Base-by-base conservation (phyloP, 92 coral and sea anemone species). In the Epizoanthus rinbou region DNA sequence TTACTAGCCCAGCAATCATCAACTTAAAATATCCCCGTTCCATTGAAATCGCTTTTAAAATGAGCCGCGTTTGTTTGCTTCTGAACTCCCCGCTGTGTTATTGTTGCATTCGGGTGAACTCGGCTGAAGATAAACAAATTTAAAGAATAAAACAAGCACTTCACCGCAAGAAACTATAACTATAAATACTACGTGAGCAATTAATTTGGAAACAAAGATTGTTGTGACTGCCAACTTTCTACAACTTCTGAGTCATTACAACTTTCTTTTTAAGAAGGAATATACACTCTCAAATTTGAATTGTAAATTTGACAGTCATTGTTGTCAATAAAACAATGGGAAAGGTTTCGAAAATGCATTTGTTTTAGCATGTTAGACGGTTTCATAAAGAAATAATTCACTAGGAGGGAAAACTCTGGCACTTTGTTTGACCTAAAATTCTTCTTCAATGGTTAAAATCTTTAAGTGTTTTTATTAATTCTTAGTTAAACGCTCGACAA, bases 231-330 rank as follows among this genome's bases (percentile, higher is more conserved):
- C 25, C 35, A 15, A 21, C 2, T 41, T 3, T 37, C 39, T 54
- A 37, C 6, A n/a, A 78, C n/a, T 41, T 9, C 43, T 78, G 57
- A 60, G 24, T 37, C 57, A 78, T 63, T 62, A 22, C 2, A 39
- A 16, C 6, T 76, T 69, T 24, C 19, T 60, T 78, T 78, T 33
- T 4, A 23, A 37, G 25, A 28, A 3, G 43, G 52, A 60, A 43
- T 60, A 43, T 62, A 23, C 47, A 62, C 66, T 14, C 58, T 14
- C 25, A 35, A 43, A 78, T 78, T 78, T 78, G 82, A 78, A 78
- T 78, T 78, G 70, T 78, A 60, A 78, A 62, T 78, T 78, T 63
- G 57, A 31, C 60, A 76, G 81, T 21, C 63, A 64, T 39, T 60
- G 82, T 60, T 56, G 24, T 37, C 21, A 17, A 39, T 24, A 19